Evolutionary conservation across 2,888 invertebrate species (phyloP).

Genomic region (Zaprionus bogoriensis): DNA sequence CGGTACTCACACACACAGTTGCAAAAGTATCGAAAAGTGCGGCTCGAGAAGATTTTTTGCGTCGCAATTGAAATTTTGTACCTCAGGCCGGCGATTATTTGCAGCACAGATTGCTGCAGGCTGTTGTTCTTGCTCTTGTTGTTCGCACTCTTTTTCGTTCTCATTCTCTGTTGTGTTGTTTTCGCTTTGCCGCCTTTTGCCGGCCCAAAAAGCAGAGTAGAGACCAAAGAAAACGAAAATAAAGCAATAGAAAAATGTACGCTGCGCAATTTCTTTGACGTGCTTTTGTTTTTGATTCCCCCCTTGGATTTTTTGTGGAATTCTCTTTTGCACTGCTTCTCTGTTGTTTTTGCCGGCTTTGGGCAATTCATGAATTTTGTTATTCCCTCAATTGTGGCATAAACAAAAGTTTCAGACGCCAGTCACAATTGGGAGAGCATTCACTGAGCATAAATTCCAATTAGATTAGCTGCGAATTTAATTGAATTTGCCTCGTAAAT

Average conservation of each 20-base stretch:
- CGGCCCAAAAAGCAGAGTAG: slow-evolving; percentile 19
- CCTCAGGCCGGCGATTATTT: slow-evolving; percentile 36
- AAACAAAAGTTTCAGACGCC: slow-evolving; percentile 11
- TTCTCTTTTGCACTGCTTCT: neutral
- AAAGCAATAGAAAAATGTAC: slow-evolving; percentile 39
- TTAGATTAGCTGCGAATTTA: slow-evolving; percentile 27
- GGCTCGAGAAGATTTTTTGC: slow-evolving; percentile 40
- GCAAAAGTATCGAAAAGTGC: slow-evolving; percentile 15
- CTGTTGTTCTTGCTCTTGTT: slow-evolving; percentile 16
- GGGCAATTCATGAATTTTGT: slow-evolving; percentile 5
- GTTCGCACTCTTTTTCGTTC: neutral
- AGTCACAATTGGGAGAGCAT: slow-evolving; percentile 27
- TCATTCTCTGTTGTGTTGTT: neutral
- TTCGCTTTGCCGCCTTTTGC: slow-evolving; percentile 2
- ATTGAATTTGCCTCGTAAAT: slow-evolving; percentile 11
- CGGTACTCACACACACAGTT: neutral
- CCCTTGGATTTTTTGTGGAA: neutral
- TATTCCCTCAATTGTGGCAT: slow-evolving; percentile 7
- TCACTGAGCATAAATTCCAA: slow-evolving; percentile 24
- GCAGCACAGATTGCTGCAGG: slow-evolving; percentile 21
- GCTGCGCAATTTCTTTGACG: slow-evolving; percentile 66
- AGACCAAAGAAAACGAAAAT: slow-evolving; percentile 61
- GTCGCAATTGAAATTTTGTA: slow-evolving; percentile 43
- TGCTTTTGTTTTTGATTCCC: slow-evolving; percentile 25
- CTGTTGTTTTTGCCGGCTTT: slow-evolving; percentile 10